These are phyloP conservation scores for Macrostomum lignano DNA, from an alignment of 1,140 invertebrate genomes.

Conservation along the genomic window DNA sequence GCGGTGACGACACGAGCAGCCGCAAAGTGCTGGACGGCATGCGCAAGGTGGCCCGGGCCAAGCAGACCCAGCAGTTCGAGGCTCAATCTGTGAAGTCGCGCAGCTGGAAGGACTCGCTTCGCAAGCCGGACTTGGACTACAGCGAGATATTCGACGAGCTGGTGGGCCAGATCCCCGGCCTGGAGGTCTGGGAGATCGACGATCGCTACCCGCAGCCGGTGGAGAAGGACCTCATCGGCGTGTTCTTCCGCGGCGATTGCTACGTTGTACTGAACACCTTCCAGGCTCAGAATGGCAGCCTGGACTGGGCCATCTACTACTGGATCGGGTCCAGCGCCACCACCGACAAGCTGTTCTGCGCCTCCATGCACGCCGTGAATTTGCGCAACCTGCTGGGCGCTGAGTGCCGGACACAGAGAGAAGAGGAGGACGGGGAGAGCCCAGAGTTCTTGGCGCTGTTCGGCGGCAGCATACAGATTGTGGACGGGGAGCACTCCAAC, in stretches of 20 bases:
- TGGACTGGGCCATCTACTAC: conserved; percentile 81
- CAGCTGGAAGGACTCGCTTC: conserved; percentile 42
- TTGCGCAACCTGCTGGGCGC: conserved; percentile 76
- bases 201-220: conserved; percentile 17
- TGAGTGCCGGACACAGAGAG: conserved; percentile 71
- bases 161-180: neutral
- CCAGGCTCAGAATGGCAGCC: conserved; percentile 47
- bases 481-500: no score
- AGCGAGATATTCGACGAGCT: conserved; percentile 83
- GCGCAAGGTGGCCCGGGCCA: conserved; percentile 80
- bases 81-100: conserved; percentile 13
- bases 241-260: conserved; percentile 96
- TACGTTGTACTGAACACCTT: conserved; percentile 82
- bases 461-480: conserved; percentile 37
- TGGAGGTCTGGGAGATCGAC: conserved; percentile 6
- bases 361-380: conserved; percentile 95
- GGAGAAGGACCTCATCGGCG: conserved; percentile 40
- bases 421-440: conserved; percentile 80
- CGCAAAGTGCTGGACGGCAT: conserved; percentile 36
- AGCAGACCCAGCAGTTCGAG: conserved; percentile 23
- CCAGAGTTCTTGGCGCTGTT: conserved; percentile 79
- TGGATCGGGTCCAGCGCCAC: conserved; percentile 90
- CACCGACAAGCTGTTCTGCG: conserved; percentile 82
- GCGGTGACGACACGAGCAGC: conserved; percentile 1
- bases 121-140: conserved; percentile 85